A percentile compares a stretch with the other conserved stretches of the same genome.
These are phyloP conservation scores for Xenopus tropicalis DNA, from an alignment of 2,113 vertebrate species.

Conservation along the genomic window UCB_Xtro_10.0 CM004449.2:71400001-71400500, in stretches of 20 bases:
- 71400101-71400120: too few relatives aligned
- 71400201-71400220: neutral
- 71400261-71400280: neutral
- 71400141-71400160: too few relatives aligned
- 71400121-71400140: too few relatives aligned
- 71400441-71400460: neutral
- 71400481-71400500: neutral
- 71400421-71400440: conserved; percentile 3
- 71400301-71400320: neutral
- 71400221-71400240: neutral
- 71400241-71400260: neutral
- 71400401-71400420: neutral
- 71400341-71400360: conserved; percentile 1
- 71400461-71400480: neutral
- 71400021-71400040: too few relatives aligned
- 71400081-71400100: too few relatives aligned
- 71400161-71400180: too few relatives aligned
- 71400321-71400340: conserved; percentile 5
- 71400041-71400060: neutral
- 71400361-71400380: conserved; percentile 10
- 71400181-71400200: too few relatives aligned
- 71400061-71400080: too few relatives aligned
- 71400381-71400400: conserved; percentile 3
- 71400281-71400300: neutral
- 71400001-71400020: neutral